phyloP scores from a whole-genome alignment of 2,113 vertebrate genomes.

The Saguinus midas region DNA sequence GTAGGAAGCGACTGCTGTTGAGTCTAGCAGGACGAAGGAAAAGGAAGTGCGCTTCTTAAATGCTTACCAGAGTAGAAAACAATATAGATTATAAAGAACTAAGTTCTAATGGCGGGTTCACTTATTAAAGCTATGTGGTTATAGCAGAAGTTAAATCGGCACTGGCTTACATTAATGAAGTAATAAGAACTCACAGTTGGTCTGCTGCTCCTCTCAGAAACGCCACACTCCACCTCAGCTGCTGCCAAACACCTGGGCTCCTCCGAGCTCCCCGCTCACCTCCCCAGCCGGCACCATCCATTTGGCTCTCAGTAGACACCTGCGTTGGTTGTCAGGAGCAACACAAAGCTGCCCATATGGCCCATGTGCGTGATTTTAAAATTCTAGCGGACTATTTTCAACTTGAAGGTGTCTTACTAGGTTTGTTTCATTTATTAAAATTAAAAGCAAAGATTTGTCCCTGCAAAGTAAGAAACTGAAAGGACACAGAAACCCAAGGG shows the following conservation, averaged over 20 bases:
- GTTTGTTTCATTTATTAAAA: neutral
- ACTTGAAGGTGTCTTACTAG: neutral
- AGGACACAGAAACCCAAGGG: neutral
- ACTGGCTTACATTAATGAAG: neutral
- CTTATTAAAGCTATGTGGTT: neutral
- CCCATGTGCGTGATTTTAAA: accelerated
- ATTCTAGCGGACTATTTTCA: neutral
- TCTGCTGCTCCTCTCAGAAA: accelerated
- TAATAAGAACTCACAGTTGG: neutral
- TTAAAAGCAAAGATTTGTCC: neutral
- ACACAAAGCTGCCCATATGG: neutral
- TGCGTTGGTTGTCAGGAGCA: neutral
- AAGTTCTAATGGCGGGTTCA: neutral
- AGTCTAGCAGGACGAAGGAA: no score
- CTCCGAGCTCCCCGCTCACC: neutral
- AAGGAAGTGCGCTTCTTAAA: neutral
- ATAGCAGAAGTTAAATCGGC: neutral
- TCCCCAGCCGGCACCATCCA: accelerated
- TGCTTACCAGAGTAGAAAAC: neutral
- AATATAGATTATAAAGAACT: neutral
- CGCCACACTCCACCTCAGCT: accelerated
- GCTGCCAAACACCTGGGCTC: neutral
- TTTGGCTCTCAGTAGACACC: neutral
- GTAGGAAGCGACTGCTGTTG: neutral
- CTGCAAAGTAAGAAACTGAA: neutral